Evolutionary conservation across 2,797 vertebrate genomes (phyloP), one percentile per base, ranked within the genome.

Genomic region (Mormyrus proboscirostris): DNA sequence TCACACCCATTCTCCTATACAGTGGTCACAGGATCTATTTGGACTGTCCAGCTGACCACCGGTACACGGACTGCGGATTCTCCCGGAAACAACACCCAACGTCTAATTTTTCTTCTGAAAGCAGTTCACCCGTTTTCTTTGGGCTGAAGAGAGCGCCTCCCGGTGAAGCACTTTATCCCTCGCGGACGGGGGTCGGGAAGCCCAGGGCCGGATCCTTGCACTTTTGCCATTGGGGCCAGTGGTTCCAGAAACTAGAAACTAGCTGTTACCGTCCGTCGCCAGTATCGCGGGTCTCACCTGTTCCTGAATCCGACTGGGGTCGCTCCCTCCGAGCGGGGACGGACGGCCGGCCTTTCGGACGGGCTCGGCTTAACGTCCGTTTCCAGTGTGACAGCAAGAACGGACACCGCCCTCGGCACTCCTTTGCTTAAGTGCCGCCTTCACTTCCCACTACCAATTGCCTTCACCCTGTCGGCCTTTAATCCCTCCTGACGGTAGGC

Each of bases 371-470:
- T 90, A 88, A 88, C 89, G 51, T 88, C 88, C 44, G 53, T 84
- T 62, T 62, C 86, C 82, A 33, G 92, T 91, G 91, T 91, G 91
- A 91, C 91, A 93, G 94, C 92, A 90, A 92, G 93, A 92, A 94
- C 92, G 93, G 95, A 93, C 93, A 94, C 93, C 76, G 93, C 90
- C 92, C 92, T 92, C 92, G 91, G 93, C 92, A 92, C 90, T 90
- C 44, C 65, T 83, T 90, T 14, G 65, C 69, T 82, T 25, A 90
- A 62, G 19, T 91, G 88, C 38, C 51, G 82, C 82, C 47, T 84
- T 49, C 82, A 49, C 19, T 84, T 25, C 47, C 22, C 44, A 47
- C 44, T 83, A 44, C n/a, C 7, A 44, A 44, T 49, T 22, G 65
- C 44, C 41, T 83, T 84, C 44, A 22, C 82, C 82, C 82, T 16